Conservation (phyloP, 2,113 vertebrate genomes). For the Chloropsis hardwickii region DNA sequence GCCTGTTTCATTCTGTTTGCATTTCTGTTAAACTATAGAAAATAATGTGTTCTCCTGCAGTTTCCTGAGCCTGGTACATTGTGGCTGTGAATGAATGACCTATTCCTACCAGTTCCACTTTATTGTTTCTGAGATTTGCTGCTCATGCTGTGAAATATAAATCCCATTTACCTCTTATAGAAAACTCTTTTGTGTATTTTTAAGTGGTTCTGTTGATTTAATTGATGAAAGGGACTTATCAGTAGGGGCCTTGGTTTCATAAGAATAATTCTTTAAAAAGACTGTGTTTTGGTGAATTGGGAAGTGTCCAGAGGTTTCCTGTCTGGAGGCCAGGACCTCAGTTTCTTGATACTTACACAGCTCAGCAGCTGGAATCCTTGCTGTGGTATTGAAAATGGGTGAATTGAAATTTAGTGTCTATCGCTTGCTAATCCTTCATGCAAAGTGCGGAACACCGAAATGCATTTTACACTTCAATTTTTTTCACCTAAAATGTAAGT, state of each 20-base stretch:
- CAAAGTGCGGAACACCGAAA: background rate
- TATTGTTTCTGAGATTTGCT: background rate
- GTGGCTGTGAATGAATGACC: background rate
- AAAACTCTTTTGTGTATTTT: background rate
- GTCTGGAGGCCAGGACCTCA: background rate
- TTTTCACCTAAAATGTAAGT: background rate
- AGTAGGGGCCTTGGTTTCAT: background rate
- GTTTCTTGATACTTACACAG: background rate
- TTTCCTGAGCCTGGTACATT: background rate
- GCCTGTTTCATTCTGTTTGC: background rate
- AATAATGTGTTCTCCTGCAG: background rate
- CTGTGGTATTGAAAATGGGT: background rate
- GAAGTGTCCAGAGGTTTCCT: background rate
- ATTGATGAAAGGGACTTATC: background rate
- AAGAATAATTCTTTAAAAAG: background rate
- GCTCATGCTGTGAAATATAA: background rate
- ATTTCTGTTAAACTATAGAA: background rate
- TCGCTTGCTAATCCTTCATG: background rate
- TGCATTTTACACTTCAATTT: background rate
- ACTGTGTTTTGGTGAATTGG: background rate
- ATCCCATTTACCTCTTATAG: background rate
- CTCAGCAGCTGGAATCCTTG: background rate
- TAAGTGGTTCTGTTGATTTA: background rate
- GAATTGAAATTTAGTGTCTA: background rate
- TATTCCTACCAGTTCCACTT: background rate